Evolutionary conservation across 2,797 vertebrate genomes (phyloP).

Genomic region (Anisognathus igniventris): DNA sequence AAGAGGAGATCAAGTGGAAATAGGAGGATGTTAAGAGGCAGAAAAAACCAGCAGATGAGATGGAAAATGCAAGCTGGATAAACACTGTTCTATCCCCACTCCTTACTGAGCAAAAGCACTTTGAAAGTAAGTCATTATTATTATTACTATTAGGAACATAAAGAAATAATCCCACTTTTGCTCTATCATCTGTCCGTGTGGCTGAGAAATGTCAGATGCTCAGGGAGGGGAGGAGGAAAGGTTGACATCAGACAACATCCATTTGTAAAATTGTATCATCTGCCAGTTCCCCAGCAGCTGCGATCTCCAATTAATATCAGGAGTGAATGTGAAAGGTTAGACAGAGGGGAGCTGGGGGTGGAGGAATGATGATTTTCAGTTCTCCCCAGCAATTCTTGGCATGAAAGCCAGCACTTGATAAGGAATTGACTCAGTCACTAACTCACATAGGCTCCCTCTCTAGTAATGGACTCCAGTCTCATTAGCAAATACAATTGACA

Average conservation of each 20-base stretch:
- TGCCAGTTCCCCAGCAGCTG: conserved; percentile 28
- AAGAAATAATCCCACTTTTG: conserved; percentile 49
- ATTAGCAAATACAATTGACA: conserved; percentile 39
- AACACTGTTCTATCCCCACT: background rate
- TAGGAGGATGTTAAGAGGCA: background rate
- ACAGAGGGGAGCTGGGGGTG: conserved; percentile 6
- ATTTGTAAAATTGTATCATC: conserved; percentile 63
- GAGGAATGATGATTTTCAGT: conserved; percentile 35
- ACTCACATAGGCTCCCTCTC: background rate
- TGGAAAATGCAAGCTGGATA: background rate
- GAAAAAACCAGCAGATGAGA: background rate
- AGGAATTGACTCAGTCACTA: conserved; percentile 40
- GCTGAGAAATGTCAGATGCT: conserved; percentile 50
- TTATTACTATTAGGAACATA: conserved; percentile 18
- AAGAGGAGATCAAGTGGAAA: background rate
- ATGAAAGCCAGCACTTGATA: background rate
- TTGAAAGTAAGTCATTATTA: conserved; percentile 38
- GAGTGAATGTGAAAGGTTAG: conserved; percentile 4
- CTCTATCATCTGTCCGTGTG: conserved; percentile 14
- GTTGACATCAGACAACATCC: conserved; percentile 41
- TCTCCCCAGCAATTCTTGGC: conserved; percentile 19
- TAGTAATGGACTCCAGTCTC: conserved; percentile 42
- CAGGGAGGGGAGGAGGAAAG: background rate
- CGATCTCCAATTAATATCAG: conserved; percentile 50
- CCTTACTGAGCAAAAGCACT: conserved; percentile 18